A percentile compares a stretch with the other conserved stretches of the same genome.
Conservation (phyloP, 2,888 invertebrate genomes). For the Harmothoe impar region DNA sequence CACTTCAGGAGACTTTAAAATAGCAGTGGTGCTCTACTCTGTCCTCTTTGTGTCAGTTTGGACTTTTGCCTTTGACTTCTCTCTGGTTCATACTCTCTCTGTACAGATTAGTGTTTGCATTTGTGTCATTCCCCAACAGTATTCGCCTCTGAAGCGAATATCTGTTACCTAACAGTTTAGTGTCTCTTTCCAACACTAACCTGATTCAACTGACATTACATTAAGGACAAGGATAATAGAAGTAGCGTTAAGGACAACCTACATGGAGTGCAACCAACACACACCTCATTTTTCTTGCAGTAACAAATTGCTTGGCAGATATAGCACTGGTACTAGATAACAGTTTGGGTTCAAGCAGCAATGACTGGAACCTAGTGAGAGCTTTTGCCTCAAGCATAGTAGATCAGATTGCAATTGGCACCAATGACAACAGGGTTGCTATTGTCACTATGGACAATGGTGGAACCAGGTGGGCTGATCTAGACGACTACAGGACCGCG, state of each 20-base stretch:
- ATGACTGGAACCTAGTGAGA: conserved; percentile 3
- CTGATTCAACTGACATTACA: not conserved
- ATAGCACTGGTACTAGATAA: conserved; percentile 52
- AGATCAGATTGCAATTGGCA: not conserved
- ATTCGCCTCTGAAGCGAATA: no score
- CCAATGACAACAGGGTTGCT: conserved; percentile 18
- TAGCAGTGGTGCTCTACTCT: no score
- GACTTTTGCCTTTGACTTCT: no score
- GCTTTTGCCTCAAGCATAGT: not conserved
- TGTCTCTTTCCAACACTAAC: not conserved
- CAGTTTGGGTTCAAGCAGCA: not conserved
- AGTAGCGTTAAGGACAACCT: not conserved
- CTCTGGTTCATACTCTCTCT: no score
- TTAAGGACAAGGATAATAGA: not conserved
- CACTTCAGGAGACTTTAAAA: no score
- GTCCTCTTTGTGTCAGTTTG: no score
- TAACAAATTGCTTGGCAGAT: conserved; percentile 38
- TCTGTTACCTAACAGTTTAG: no score
- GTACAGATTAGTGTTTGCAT: no score
- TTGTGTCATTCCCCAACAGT: no score
- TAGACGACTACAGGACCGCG: not conserved
- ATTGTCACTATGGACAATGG: conserved; percentile 26
- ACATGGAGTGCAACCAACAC: not conserved
- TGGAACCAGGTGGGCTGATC: not conserved
- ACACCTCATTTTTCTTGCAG: conserved; percentile 8